Conservation (phyloP, 2,113 vertebrate genomes). For the Opisthocomus hoazin region DNA sequence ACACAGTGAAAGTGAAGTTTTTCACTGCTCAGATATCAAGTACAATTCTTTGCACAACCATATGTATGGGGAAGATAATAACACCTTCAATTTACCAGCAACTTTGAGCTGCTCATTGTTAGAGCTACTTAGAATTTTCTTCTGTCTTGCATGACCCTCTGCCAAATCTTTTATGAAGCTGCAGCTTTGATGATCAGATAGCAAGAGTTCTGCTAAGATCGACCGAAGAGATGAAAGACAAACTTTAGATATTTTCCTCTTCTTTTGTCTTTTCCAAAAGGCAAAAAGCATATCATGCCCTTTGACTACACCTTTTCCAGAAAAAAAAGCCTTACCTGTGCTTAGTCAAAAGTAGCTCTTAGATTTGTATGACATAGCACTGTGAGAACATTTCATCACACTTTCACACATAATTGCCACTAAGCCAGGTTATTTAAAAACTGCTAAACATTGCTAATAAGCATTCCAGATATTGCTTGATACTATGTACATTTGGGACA, state of each 20-base stretch:
- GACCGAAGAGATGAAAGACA: conserved; percentile 12
- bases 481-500: background rate
- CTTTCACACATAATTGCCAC: background rate
- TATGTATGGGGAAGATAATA: background rate
- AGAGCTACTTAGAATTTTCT: conserved; percentile 12
- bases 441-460: background rate
- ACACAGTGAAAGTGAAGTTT: background rate
- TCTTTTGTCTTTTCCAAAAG: background rate
- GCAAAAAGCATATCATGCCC: background rate
- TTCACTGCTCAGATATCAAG: background rate
- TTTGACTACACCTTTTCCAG: background rate
- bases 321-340: background rate
- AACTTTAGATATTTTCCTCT: background rate
- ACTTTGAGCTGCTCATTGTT: background rate
- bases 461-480: background rate
- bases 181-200: conserved; percentile 22
- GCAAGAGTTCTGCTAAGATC: background rate
- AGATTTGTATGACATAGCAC: background rate
- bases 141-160: background rate
- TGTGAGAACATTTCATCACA: background rate
- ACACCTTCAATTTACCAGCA: background rate
- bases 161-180: background rate
- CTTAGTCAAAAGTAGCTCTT: background rate
- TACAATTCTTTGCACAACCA: background rate
- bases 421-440: background rate